Base-by-base conservation (phyloP, 2,797 vertebrate genomes). In the Percopsis omiscomaycus region DNA sequence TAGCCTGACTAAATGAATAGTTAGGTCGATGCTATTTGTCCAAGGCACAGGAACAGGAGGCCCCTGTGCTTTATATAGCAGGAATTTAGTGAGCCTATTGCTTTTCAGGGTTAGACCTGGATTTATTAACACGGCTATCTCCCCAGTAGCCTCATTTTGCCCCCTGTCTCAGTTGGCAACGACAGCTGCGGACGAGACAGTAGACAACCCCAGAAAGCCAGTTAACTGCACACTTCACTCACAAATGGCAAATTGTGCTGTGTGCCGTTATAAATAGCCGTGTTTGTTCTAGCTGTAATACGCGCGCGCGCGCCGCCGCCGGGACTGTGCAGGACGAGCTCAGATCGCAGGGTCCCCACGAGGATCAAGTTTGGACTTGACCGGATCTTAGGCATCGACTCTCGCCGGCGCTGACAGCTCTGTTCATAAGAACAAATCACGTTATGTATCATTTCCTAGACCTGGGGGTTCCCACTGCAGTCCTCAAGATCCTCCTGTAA, bases 361-460 rank as follows among this genome's bases (percentile, higher is more conserved):
- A 86, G 88, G 90, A 92, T 93, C 89, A 84, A 80, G 88, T 91
- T 90, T 84, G 88, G 89, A 89, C 86, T 81, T 86, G 88, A 90
- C 84, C 85, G 84, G 91, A 89, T 90, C 83, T 85, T 82, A 82
- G 84, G 81, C 81, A 79, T 78, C 80, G 75, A 68, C 63, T 78
- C 72, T 66, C 48, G 28, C 69, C 75, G 75, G 72, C 50, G 83
- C 71, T 89, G 86, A 91, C 88, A 89, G 82, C 75, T 74, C 81
- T 70, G 76, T 83, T 82, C 86, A 83, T 86, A 71, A 77, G 76
- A 72, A 73, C 69, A 80, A 79, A 82, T 77, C 47, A 55, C 52
- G 5, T 82, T 81, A 81, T 78, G 80, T 83, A 66, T 87, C 61
- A 77, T 90, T 88, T 89, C 79, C 66, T 71, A 71, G 56, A 47